Conservation (phyloP, 1,140 invertebrate genomes). For the Araneus ventricosus region DNA sequence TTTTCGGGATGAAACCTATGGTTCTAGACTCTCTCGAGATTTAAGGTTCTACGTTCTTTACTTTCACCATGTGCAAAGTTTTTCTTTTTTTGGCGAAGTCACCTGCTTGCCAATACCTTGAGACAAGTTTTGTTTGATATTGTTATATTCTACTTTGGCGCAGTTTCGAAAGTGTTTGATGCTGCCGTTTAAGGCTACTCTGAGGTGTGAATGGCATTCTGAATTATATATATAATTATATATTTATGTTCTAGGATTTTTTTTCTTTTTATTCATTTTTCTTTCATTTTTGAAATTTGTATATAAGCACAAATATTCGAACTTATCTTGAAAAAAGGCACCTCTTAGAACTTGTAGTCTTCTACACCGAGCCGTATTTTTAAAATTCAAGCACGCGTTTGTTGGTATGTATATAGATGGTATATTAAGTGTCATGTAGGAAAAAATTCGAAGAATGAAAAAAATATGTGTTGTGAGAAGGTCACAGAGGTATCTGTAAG, state of each 20-base stretch:
- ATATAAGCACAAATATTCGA: background rate
- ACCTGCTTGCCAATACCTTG: background rate
- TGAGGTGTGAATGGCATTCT: background rate
- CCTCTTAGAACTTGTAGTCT: background rate
- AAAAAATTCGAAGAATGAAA: no score
- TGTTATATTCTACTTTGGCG: constrained; percentile 1
- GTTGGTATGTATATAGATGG: background rate
- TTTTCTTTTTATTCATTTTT: background rate
- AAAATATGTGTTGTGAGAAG: no score
- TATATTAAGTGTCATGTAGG: background rate
- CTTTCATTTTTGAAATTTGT: background rate
- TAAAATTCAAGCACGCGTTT: background rate
- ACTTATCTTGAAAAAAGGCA: background rate
- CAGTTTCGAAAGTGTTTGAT: background rate
- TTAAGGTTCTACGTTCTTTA: background rate
- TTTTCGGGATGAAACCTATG: background rate
- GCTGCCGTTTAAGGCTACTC: background rate
- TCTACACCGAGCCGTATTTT: background rate
- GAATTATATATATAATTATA: no score
- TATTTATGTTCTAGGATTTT: background rate
- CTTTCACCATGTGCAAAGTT: background rate
- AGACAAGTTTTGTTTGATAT: background rate
- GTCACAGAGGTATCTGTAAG: no score
- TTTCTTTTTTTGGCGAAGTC: background rate
- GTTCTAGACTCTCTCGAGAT: background rate